Percentiles rank a stretch among this genome's conserved stretches.
phyloP scores from a whole-genome alignment of 2,888 invertebrate genomes.

The Sesia apiformis region DNA sequence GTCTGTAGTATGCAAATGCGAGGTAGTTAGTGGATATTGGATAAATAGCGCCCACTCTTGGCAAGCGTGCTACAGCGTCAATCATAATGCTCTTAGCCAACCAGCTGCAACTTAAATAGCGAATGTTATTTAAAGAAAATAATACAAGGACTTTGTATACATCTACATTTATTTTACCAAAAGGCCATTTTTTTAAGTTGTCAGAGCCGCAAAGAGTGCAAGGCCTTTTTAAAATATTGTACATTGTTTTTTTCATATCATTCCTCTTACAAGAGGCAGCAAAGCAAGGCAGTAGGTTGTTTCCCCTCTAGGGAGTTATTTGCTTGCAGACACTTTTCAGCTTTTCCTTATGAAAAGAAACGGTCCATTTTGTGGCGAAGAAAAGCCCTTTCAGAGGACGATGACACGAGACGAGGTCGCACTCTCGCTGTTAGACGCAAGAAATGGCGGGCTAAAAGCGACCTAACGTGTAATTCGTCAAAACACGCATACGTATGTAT shows the following conservation, averaged over 20 bases:
- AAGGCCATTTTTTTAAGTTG: not conserved
- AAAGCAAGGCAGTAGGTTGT: constrained; percentile 70
- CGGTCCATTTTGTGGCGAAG: constrained; percentile 71
- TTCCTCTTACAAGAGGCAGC: constrained; percentile 43
- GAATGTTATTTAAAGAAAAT: not conserved
- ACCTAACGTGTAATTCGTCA: constrained; percentile 66
- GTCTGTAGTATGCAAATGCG: constrained; percentile 55
- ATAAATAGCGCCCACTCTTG: constrained; percentile 49
- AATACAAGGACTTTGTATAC: not conserved
- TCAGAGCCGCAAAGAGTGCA: not conserved
- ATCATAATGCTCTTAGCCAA: constrained; percentile 45
- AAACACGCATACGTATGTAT: constrained; percentile 29
- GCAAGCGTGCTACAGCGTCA: constrained; percentile 40
- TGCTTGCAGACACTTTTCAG: constrained; percentile 74
- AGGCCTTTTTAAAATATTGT: not conserved
- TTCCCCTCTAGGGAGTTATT: constrained; percentile 70
- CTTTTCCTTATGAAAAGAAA: constrained; percentile 74
- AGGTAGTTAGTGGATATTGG: constrained; percentile 43
- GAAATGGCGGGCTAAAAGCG: constrained; percentile 61
- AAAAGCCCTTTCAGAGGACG: constrained; percentile 74
- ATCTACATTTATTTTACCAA: not conserved
- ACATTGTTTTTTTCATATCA: constrained; percentile 36
- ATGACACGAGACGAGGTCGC: constrained; percentile 73
- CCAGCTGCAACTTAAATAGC: constrained; percentile 23
- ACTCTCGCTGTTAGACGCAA: constrained; percentile 62